Base-by-base conservation (phyloP, 2,888 invertebrate species). In the Eupeodes latifasciatus region DNA sequence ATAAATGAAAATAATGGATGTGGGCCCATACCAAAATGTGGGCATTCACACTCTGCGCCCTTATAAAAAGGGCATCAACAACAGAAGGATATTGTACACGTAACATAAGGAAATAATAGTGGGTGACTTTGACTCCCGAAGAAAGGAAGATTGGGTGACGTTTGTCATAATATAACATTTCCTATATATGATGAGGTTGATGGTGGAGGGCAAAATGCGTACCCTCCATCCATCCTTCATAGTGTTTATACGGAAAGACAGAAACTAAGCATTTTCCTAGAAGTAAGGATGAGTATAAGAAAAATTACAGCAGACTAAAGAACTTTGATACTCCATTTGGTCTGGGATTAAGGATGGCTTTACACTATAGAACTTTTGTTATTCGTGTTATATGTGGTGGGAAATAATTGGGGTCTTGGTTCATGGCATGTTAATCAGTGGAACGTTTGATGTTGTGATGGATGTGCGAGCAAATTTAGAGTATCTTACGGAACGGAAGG, bases 1-100 rank as follows among this genome's bases (percentile, higher is more conserved):
- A 84, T 84, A 87, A 87, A 87, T 74, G 84, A 57, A 76, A 87
- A 76, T 69, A 87, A 79, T 83, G 64, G 67, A 62, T 74, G 84
- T 67, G 49, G 44, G 67, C 27, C 74, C 61, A 51, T 51, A 77
- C 72, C 40, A 61, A 77, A 84, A 49, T 72, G 66, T 51, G 55
- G 77, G 66, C 76, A 80, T 84, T 87, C 61, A 81, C 80, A 84
- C 72, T 34, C 78, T 64, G 57, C 36, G 36, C 40, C 19, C 40
- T 49, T 77, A 47, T 34, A 75, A 61, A 49, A 55, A 44, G 12
- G 59, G 19, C 80, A 86, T 69, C 59, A 79, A 49, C 27, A 53
- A 64, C 71, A 83, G 51, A 76, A 79, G 71, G 78, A 87, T 76
- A 61, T 84, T 36, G 40, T 34, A 36, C 49, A 75, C 11, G 61